Evolutionary conservation across 2,113 vertebrate genomes (phyloP), one percentile per base, ranked within the genome.

Genomic region (Myotis yumanensis): DNA sequence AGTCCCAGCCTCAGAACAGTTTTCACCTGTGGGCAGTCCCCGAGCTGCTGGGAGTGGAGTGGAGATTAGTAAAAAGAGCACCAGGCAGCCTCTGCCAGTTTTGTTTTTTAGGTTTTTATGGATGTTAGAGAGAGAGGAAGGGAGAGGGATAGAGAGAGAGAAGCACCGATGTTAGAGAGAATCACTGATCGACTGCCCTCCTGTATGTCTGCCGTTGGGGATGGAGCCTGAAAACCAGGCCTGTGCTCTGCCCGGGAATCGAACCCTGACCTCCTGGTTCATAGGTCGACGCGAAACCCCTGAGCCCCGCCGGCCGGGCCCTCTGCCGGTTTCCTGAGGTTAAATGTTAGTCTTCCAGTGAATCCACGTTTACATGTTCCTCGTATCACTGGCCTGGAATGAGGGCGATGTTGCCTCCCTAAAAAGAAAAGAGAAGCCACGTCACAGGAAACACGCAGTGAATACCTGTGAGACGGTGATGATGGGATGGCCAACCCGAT

Each of bases 401-500:
- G 64, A 35, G 64, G 62, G n/a, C 46, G 23, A 32, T 11, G 15
- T 51, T 59, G 6, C 68, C 43, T 40, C 18, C 25, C 28, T 57
- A 35, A 48, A 62, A 32, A 11, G n/a, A 10, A n/a, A 18, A 57
- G 22, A 83, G 77, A 82, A 81, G 7, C 46, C 48, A 52, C 1
- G 0, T 5, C 1, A 22, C n/a, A 10, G 46, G 32, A 57, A 10
- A 32, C 14, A 69, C 16, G 1, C 51, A 37, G 35, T 30, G 79
- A 51, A 16, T n/a, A 5, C 37, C 11, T 48, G 9, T 37, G 11
- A 89, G 22, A 32, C 1, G 18, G 64, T 6, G n/a, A 9, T 22
- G 35, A 22, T 0, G 4, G 2, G 68, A 4, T 16, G 51, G 51
- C 76, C 52, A 4, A 14, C 40, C 46, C 23, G 3, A 0, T 18